These are phyloP conservation scores for Syngnathus acus DNA, from an alignment of 2,797 vertebrate species.

Conservation along the genomic window DNA sequence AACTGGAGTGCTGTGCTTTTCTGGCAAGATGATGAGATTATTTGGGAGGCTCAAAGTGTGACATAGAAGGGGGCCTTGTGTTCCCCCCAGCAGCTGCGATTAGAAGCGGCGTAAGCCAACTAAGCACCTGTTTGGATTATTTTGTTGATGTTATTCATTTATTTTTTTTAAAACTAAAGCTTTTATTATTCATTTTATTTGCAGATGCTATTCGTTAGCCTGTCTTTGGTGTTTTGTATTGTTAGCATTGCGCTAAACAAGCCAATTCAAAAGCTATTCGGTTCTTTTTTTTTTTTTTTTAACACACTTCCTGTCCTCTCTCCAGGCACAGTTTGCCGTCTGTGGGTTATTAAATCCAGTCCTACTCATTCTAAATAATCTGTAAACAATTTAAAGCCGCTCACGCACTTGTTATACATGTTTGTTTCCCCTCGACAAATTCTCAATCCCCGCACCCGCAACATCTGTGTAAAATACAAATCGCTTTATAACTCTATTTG, in stretches of 20 bases:
- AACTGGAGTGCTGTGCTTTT: slow-evolving; percentile 16
- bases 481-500: neutral
- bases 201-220: neutral
- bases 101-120: neutral
- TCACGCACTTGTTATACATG: slow-evolving; percentile 1
- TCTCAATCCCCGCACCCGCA: neutral
- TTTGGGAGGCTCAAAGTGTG: slow-evolving; percentile 12
- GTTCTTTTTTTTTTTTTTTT: neutral
- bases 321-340: neutral
- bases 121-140: neutral
- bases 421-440: neutral
- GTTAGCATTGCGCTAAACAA: neutral
- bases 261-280: too few relatives aligned
- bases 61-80: slow-evolving; percentile 40
- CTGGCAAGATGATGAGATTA: slow-evolving; percentile 5
- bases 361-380: neutral
- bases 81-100: neutral
- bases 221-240: neutral
- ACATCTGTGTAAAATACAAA: neutral
- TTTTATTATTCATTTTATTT: too few relatives aligned
- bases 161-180: too few relatives aligned
- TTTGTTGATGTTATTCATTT: too few relatives aligned
- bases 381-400: neutral
- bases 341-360: slow-evolving; percentile 4
- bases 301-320: slow-evolving; percentile 27